Evolutionary conservation across 2,113 vertebrate species (phyloP).

Genomic region (Actenoides hombroni): DNA sequence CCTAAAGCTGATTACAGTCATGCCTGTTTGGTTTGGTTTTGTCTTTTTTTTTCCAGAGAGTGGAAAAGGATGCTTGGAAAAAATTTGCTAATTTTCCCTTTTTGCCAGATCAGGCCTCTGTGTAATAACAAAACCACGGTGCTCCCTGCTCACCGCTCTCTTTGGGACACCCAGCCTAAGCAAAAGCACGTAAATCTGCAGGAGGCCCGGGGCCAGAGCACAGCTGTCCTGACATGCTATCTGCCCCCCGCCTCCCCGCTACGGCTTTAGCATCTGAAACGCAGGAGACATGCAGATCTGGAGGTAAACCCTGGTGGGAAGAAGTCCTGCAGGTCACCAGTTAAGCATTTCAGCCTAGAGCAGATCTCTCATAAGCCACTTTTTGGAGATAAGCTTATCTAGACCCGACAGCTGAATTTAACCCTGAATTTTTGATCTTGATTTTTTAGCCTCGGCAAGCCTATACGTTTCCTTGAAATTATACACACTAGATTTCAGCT

Average conservation of each 20-base stretch:
- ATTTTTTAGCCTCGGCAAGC: constrained; percentile 23
- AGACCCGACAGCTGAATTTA: constrained; percentile 59
- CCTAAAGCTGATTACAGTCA: constrained; percentile 38
- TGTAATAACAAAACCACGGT: background rate
- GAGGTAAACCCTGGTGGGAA: constrained; percentile 43
- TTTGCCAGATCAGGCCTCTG: constrained; percentile 28
- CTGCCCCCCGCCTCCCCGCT: background rate
- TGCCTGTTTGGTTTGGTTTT: background rate
- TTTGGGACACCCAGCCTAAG: constrained; percentile 18
- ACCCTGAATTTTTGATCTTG: constrained; percentile 64
- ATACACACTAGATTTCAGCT: background rate
- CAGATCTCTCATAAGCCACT: constrained; percentile 49
- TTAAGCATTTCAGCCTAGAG: constrained; percentile 40
- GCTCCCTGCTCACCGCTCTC: background rate
- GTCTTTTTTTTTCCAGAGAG: background rate
- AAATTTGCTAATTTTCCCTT: constrained; percentile 1
- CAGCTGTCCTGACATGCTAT: constrained; percentile 38
- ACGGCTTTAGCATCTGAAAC: background rate
- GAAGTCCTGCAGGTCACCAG: constrained; percentile 8
- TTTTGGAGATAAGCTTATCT: constrained; percentile 70
- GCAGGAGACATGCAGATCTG: background rate
- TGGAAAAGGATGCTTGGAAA: constrained; percentile 13
- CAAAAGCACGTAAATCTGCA: background rate
- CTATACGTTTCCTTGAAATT: constrained; percentile 18
- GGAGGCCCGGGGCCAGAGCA: background rate